Conservation (phyloP, 2,797 vertebrate genomes). For the Halcyon leucocephala region DNA sequence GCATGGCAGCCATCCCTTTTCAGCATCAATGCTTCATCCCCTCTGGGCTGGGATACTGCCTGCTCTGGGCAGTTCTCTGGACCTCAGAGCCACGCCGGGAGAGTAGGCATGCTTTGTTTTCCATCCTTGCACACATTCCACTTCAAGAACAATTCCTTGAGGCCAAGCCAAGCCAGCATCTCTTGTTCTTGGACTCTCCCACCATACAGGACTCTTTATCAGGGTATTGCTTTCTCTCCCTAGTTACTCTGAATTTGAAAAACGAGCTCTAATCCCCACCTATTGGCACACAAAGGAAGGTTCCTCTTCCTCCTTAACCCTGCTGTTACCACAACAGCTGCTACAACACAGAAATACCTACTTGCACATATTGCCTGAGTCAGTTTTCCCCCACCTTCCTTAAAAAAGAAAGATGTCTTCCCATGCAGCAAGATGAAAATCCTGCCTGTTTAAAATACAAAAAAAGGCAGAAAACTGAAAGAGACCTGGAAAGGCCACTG, state of each 20-base stretch:
- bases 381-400: neutral
- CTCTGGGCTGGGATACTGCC: neutral
- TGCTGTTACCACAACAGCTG: neutral
- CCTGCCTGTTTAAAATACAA: constrained; percentile 7
- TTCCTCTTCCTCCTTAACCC: constrained; percentile 53
- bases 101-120: neutral
- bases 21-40: neutral
- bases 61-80: neutral
- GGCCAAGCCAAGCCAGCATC: neutral
- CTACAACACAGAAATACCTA: neutral
- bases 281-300: constrained; percentile 55
- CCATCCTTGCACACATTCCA: neutral
- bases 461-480: constrained; percentile 6
- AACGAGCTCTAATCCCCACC: constrained; percentile 50
- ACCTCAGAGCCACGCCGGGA: fast-evolving
- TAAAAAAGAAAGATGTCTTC: neutral
- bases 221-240: neutral
- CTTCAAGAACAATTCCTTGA: neutral
- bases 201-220: constrained; percentile 30
- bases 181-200: constrained; percentile 4
- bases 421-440: neutral
- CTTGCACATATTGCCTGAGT: fast-evolving
- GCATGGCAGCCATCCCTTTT: neutral
- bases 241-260: constrained; percentile 46
- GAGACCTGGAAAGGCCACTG: constrained; percentile 4